Conservation (phyloP, 2,797 vertebrate genomes). For the Rhynchotus rufescens region DNA sequence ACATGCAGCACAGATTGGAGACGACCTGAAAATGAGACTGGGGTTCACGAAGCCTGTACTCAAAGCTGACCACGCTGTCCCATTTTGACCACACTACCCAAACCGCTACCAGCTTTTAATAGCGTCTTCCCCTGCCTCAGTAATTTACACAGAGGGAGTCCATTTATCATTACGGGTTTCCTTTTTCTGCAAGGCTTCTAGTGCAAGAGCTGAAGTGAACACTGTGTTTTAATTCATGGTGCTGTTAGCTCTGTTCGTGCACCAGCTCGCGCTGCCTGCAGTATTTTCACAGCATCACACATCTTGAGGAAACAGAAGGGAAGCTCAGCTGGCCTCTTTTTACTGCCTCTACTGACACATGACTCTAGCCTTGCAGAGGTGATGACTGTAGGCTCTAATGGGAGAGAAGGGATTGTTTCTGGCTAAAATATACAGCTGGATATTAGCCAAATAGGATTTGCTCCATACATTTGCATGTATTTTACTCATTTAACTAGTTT, state of each 20-base stretch:
- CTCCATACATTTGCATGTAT: neutral
- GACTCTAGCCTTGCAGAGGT: conserved; percentile 37
- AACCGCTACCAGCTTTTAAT: neutral
- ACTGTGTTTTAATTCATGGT: neutral
- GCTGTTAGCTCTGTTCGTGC: neutral
- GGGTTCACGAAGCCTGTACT: neutral
- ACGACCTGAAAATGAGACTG: neutral
- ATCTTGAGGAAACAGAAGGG: conserved; percentile 45
- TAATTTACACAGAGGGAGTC: neutral
- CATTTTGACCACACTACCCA: neutral
- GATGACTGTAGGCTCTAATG: conserved; percentile 38
- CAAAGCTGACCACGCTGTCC: neutral
- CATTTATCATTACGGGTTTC: neutral
- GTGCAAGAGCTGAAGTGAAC: neutral
- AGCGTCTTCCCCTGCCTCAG: neutral
- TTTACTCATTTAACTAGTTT: neutral
- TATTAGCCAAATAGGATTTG: neutral
- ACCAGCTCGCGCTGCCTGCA: conserved; percentile 16
- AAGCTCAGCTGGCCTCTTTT: conserved; percentile 60
- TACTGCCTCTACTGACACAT: neutral
- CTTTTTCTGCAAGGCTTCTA: neutral
- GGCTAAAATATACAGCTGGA: conserved; percentile 38
- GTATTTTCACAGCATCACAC: conserved; percentile 68
- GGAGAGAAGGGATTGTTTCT: conserved; percentile 4
- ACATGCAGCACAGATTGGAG: neutral